A percentile compares a stretch with the other conserved stretches of the same genome.
These are phyloP conservation scores for Rhorus exstirpatorius DNA, from an alignment of 2,888 invertebrate genomes.

Conservation along the genomic window DNA sequence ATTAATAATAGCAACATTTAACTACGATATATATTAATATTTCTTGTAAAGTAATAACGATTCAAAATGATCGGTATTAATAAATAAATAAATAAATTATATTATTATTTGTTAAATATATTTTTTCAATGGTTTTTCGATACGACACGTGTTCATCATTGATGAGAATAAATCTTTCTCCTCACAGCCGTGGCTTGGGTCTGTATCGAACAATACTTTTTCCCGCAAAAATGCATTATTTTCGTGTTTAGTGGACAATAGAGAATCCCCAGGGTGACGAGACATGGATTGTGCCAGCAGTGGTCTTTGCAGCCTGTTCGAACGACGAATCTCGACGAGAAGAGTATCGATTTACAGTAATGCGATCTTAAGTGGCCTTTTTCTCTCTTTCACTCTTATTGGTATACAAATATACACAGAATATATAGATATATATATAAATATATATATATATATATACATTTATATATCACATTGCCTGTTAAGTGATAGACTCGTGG, in stretches of 20 bases:
- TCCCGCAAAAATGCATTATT: constrained; percentile 64
- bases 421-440: not conserved
- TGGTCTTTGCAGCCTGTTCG: constrained; percentile 27
- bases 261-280: constrained; percentile 19
- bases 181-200: constrained; percentile 44
- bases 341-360: constrained; percentile 85
- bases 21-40: not conserved
- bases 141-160: constrained; percentile 15
- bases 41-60: not conserved
- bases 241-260: constrained; percentile 54
- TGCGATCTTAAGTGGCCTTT: constrained; percentile 84
- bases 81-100: not conserved
- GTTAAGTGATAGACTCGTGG: constrained; percentile 82
- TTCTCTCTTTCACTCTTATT: constrained; percentile 54
- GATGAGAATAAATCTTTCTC: constrained; percentile 23
- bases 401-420: constrained; percentile 12
- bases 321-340: constrained; percentile 74
- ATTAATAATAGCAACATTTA: too few relatives aligned
- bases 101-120: not conserved
- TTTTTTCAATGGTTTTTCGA: not conserved
- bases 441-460: not conserved
- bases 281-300: constrained; percentile 23
- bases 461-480: constrained; percentile 70
- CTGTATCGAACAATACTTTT: constrained; percentile 31
- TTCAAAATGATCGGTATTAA: not conserved